A percentile compares a stretch with the other conserved stretches of the same genome.
These are phyloP conservation scores for Eulemur albifrons DNA, from an alignment of 2,797 vertebrate genomes.

Conservation along the genomic window DNA sequence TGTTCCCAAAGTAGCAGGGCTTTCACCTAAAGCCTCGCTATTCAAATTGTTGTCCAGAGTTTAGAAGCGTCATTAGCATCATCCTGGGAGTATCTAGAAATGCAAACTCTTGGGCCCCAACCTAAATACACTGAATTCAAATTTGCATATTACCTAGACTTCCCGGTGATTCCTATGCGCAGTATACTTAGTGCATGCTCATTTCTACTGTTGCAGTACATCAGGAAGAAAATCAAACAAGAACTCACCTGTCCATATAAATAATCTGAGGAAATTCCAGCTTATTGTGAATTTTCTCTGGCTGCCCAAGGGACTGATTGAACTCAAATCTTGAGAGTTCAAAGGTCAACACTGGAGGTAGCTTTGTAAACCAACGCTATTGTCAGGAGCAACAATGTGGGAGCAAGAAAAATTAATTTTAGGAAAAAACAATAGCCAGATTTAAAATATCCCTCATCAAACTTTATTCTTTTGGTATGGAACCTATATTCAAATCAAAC, in stretches of 20 bases:
- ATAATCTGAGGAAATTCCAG: slow-evolving; percentile 96
- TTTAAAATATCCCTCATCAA: slow-evolving; percentile 3
- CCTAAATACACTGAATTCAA: not conserved
- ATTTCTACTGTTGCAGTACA: not conserved
- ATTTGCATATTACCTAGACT: not conserved
- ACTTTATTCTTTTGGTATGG: not conserved
- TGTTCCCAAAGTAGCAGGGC: not conserved
- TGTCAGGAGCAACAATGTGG: slow-evolving; percentile 70
- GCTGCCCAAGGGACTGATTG: slow-evolving; percentile 96
- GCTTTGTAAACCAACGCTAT: slow-evolving; percentile 97
- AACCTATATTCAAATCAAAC: slow-evolving; percentile 44
- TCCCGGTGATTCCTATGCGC: not conserved
- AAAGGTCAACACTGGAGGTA: slow-evolving; percentile 97
- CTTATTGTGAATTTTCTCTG: slow-evolving; percentile 98
- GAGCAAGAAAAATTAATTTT: slow-evolving; percentile 59
- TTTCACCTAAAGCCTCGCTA: not conserved
- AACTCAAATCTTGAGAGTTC: slow-evolving; percentile 98
- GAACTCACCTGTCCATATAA: slow-evolving; percentile 96
- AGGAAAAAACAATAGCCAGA: not conserved
- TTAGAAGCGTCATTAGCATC: not conserved
- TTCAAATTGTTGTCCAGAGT: not conserved
- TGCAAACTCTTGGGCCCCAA: not conserved
- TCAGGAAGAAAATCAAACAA: not conserved
- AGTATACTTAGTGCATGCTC: not conserved
- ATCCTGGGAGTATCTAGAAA: not conserved